phyloP scores from a whole-genome alignment of 1,140 invertebrate genomes.

The Zaprionus gabonicus region DNA sequence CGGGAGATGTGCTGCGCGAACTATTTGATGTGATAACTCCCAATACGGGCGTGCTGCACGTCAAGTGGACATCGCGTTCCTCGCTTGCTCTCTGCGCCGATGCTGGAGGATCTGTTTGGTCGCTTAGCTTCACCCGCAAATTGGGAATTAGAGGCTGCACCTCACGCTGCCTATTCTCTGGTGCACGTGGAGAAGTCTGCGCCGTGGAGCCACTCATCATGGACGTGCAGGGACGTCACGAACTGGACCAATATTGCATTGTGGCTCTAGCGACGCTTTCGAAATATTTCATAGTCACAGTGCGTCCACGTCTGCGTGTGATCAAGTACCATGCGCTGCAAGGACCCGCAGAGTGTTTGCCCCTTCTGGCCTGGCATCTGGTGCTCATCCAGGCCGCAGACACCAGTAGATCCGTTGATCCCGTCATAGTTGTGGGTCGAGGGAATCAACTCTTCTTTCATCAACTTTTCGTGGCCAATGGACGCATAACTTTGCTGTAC shows the following conservation, averaged over 20 bases:
- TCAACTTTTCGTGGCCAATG: conserved; percentile 78
- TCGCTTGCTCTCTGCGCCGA: conserved; percentile 94
- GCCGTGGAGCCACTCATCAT: conserved; percentile 93
- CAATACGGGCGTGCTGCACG: conserved; percentile 93
- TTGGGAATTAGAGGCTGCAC: conserved; percentile 95
- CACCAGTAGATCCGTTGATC: conserved; percentile 90
- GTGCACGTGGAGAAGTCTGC: conserved; percentile 96
- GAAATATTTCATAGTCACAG: conserved; percentile 95
- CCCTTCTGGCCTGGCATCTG: conserved; percentile 96
- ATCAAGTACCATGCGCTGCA: conserved; percentile 85
- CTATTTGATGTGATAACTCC: conserved; percentile 94
- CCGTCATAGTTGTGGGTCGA: conserved; percentile 94
- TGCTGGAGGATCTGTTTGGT: conserved; percentile 98
- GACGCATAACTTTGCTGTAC: conserved; percentile 79
- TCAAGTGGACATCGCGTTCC: conserved; percentile 89
- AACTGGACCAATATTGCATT: conserved; percentile 90
- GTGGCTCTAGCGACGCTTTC: conserved; percentile 97
- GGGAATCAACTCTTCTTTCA: conserved; percentile 93
- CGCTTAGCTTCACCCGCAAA: conserved; percentile 94
- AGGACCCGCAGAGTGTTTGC: conserved; percentile 89
- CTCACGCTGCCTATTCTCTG: conserved; percentile 95
- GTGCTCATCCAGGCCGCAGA: conserved; percentile 92
- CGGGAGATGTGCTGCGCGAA: conserved; percentile 91
- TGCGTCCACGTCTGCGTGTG: conserved; percentile 89
- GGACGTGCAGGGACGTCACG: conserved; percentile 89